Evolutionary conservation across 2,888 invertebrate genomes (phyloP), one percentile per base, ranked within the genome.

Genomic region (Frankliniella intonsa): DNA sequence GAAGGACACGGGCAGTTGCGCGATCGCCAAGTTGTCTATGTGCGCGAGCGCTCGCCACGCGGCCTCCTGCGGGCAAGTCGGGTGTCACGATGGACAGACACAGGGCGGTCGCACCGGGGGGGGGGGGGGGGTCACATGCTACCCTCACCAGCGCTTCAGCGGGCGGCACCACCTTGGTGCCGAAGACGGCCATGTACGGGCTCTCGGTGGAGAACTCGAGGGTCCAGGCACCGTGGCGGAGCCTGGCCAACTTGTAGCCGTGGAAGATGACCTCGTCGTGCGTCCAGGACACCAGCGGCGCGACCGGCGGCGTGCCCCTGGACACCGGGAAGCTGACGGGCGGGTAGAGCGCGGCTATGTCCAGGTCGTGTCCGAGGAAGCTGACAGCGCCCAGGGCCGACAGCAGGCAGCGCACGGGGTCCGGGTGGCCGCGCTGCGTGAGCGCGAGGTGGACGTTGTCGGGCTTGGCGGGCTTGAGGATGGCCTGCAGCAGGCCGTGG

Each of bases 231-330:
- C 0, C 11, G 14, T 7, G 55, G 19, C 14, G 55, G 55, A 19
- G 55, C 55, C 5, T 5, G 12, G 11, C 5, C 55, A 55, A 38
- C 3, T 38, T 38, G 25, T 10, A 5, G 25, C 25, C 69, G 69
- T 76, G 88, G 81, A 88, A 88, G 93, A 94, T 94, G 83, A 93
- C 92, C 83, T 92, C 92, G 25, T 91, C 90, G 86, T 98, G 97
- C 85, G 97, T 94, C 97, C 97, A 98, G 84, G 92, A 91, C 22
- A 97, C 91, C 2, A 94, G 89, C 7, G 95, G 93, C 0, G 95
- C 91, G 80, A 97, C 90, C 92, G 94, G 94, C 0, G 95, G 94
- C 0, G 98, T 98, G 1, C 94, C 94, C 51, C 93, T 91, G 0
- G 96, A 94, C 0, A 98, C 97, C 0, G 98, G 98, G 88, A 92